Evolutionary conservation across 1,140 invertebrate genomes (phyloP), one percentile per base, ranked within the genome.

Genomic region (Euglossa dilemma): DNA sequence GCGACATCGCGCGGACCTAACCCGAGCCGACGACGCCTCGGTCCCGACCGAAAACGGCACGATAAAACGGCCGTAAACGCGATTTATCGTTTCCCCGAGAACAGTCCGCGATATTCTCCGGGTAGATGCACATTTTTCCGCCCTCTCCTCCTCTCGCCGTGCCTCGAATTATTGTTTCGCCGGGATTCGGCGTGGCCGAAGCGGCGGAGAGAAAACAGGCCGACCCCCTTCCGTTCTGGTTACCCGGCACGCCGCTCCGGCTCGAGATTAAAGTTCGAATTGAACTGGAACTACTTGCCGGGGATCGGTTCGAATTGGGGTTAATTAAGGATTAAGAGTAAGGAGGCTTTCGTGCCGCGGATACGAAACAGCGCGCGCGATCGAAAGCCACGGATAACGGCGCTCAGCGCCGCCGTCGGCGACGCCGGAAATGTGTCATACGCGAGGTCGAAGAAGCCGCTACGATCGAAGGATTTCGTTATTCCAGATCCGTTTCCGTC

Each of bases 311-410:
- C 71, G 87, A 86, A 89, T 86, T 74, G 76, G 74, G 84, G 87
- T 89, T 89, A 89, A 89, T 89, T 89, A 88, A 89, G 87, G 87
- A 89, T 89, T 89, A 89, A 83, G 86, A 87, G 76, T 45, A 74
- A 77, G 85, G 63, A 87, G 64, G 77, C 77, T 77, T 85, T 77
- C 77, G 73, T 84, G 80, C 80, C 61, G 25, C 43, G 71, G 50
- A 18, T 81, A 75, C 80, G 63, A 67, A 75, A 56, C 45, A 20
- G 20, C 14, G 14, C 20, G 16, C 52, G 23, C 67, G 47, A 63
- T 80, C 50, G 61, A 74, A 47, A 66, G 69, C 18, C 59, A 9
- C 11, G 36, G 50, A 75, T 81, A 81, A 66, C n/a, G 3, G 59
- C 14, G 12, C 18, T 28, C 47, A 20, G 18, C 14, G 7, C 23